Conservation (phyloP, 35 echinoderm and acorn worm genomes). For the Acanthaster planci region DNA sequence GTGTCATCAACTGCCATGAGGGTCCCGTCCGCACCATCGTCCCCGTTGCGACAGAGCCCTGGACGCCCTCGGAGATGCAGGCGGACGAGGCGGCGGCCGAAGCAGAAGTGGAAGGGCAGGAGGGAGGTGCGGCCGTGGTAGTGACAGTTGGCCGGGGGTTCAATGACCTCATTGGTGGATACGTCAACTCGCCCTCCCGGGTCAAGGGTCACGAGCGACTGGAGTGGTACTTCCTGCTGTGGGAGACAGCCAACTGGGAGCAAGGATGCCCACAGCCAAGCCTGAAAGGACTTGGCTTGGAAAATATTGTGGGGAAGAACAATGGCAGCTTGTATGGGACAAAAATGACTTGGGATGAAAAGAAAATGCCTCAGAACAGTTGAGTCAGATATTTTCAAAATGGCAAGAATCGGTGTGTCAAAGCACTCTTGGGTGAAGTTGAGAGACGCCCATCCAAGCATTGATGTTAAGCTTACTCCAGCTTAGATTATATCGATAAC, state of each 20-base stretch:
- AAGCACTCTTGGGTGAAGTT: too few species aligned
- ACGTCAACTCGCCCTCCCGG: slow-evolving; percentile 64
- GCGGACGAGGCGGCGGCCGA: slow-evolving; percentile 11
- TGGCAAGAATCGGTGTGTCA: too few species aligned
- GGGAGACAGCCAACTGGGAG: slow-evolving; percentile 77
- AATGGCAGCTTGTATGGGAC: too few species aligned
- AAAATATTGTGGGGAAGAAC: background rate
- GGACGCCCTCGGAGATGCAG: slow-evolving; percentile 22
- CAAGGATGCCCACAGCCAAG: background rate
- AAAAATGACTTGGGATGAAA: too few species aligned
- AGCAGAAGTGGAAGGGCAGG: background rate
- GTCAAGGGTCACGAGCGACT: slow-evolving; percentile 74
- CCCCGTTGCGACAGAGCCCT: slow-evolving; percentile 21
- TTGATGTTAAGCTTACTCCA: too few species aligned
- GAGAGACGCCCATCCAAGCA: too few species aligned
- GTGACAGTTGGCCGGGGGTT: slow-evolving; percentile 85
- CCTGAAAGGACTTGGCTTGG: background rate
- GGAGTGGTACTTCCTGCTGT: slow-evolving; percentile 79
- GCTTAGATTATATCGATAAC: too few species aligned
- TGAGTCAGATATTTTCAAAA: too few species aligned
- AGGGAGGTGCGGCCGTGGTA: slow-evolving; percentile 32
- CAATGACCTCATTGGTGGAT: slow-evolving; percentile 74
- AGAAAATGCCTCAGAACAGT: too few species aligned
- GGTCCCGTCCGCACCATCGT: slow-evolving; percentile 76
- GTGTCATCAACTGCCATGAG: slow-evolving; percentile 80